These are phyloP conservation scores for Cossypha heuglini DNA, from an alignment of 2,797 vertebrate genomes.

Conservation along the genomic window DNA sequence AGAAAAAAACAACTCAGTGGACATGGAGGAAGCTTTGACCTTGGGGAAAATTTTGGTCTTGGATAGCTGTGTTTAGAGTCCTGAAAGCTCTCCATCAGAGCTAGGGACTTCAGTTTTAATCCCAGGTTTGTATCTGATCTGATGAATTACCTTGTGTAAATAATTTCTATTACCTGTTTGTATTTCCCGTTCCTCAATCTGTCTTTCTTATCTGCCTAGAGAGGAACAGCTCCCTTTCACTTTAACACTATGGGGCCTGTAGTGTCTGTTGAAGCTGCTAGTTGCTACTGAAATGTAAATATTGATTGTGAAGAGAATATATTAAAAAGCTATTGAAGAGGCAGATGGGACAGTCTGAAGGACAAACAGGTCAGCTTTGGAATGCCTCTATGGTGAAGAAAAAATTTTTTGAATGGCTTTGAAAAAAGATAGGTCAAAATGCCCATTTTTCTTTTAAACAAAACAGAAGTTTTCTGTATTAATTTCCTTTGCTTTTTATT, in stretches of 20 bases:
- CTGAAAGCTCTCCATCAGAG: not conserved
- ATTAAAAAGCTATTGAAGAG: not conserved
- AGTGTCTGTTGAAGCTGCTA: not conserved
- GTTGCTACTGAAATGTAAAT: conserved; percentile 29
- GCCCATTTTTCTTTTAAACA: not conserved
- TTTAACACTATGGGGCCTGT: not conserved
- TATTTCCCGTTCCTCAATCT: not conserved
- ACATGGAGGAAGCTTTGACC: not conserved
- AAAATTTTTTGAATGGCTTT: not conserved
- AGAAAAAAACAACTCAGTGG: not conserved
- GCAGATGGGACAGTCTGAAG: not conserved
- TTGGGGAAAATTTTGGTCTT: not conserved
- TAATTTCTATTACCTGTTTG: not conserved
- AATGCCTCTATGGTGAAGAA: not conserved
- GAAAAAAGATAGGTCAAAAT: not conserved
- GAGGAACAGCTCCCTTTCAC: not conserved
- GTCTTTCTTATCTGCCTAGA: not conserved
- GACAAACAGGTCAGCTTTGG: not conserved
- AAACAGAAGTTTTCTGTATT: not conserved
- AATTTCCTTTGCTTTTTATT: not conserved
- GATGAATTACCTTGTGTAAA: not conserved
- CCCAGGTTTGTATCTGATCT: not conserved
- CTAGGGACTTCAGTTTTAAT: not conserved
- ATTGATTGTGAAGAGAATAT: conserved; percentile 38
- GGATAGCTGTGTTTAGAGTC: not conserved